Evolutionary conservation across 2,113 vertebrate genomes (phyloP).

Genomic region (Guaruba guarouba): DNA sequence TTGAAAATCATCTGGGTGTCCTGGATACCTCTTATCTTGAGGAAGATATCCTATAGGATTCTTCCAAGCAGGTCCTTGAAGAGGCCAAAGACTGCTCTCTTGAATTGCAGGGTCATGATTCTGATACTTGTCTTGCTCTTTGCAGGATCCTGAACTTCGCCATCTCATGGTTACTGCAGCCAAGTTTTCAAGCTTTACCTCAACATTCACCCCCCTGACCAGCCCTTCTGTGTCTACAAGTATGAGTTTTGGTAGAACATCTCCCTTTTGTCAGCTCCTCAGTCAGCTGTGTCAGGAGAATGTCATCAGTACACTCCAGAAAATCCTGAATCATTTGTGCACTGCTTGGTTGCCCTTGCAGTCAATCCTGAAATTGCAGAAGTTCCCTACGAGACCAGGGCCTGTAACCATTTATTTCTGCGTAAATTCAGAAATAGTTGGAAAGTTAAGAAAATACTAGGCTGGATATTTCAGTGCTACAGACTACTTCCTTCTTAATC

Average conservation of each 20-base stretch:
- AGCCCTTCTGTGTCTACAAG: neutral
- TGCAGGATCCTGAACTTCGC: neutral
- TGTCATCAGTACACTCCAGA: neutral
- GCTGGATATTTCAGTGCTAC: neutral
- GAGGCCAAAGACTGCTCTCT: neutral
- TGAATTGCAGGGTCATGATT: neutral
- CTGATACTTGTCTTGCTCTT: neutral
- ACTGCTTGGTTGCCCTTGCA: neutral
- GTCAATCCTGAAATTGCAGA: neutral
- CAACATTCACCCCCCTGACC: neutral
- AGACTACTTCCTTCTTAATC: neutral
- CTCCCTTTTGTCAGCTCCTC: neutral
- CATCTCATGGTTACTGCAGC: neutral
- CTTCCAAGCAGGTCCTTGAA: neutral
- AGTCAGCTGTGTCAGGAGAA: neutral
- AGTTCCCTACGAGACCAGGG: neutral
- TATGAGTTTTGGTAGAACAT: neutral
- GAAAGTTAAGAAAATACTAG: neutral
- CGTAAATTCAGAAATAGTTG: neutral
- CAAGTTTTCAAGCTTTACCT: neutral
- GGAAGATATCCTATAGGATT: neutral
- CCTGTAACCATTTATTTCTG: neutral
- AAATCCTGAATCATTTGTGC: neutral
- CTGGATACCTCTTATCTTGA: neutral
- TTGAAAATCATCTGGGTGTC: neutral